Conservation (phyloP, 2,888 invertebrate genomes). For the Petrolisthes cinctipes region DNA sequence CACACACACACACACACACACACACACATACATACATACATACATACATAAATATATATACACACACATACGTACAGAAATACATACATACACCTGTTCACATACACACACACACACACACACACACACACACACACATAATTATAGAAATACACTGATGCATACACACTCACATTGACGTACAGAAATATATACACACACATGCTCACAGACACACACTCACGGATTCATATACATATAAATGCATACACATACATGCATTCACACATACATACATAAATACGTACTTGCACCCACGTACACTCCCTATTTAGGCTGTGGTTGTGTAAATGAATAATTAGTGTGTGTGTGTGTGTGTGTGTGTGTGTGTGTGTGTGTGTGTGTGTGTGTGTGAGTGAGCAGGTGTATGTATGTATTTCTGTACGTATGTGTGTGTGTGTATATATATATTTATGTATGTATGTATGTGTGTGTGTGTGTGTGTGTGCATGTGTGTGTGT, state of each 20-base stretch:
- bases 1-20: no score
- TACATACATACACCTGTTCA: not conserved
- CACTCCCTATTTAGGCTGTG: not conserved
- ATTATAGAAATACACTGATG: not conserved
- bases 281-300: not conserved
- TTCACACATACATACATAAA: not conserved
- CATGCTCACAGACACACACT: slow-evolving; percentile 9
- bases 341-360: not conserved
- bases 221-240: not conserved
- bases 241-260: not conserved
- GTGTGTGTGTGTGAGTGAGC: not conserved
- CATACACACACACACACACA: not conserved
- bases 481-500: not conserved
- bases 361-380: not conserved
- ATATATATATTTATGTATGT: no score
- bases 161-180: slow-evolving; percentile 10
- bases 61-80: not conserved
- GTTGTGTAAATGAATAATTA: not conserved
- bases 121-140: not conserved
- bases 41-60: not conserved
- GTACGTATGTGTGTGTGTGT: no score
- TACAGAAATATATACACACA: slow-evolving; percentile 10
- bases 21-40: not conserved
- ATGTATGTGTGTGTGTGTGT: not conserved
- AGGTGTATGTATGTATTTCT: no score